phyloP scores from a whole-genome alignment of 2,888 invertebrate species.

The Flexamia atlantica region DNA sequence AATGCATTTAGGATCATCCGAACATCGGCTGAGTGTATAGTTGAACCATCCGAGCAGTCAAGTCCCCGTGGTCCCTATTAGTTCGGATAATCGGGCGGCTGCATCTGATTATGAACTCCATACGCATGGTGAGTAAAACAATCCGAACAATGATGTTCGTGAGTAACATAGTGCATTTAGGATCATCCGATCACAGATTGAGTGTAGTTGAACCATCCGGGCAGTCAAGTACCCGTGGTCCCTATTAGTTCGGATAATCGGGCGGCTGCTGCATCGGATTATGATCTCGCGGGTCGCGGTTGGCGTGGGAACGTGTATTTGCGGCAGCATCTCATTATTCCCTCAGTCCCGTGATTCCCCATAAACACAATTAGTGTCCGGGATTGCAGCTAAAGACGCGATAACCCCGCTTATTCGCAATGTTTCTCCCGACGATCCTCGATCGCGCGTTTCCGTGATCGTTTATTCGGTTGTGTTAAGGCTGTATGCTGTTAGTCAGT shows the following conservation, averaged over 20 bases:
- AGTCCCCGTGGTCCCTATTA: background rate
- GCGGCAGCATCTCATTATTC: slow-evolving; percentile 22
- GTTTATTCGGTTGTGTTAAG: background rate
- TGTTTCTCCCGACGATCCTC: background rate
- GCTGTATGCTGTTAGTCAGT: too few relatives aligned
- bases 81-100: background rate
- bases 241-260: too few relatives aligned
- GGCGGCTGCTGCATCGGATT: background rate
- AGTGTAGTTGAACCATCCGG: too few relatives aligned
- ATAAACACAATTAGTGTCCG: slow-evolving; percentile 47
- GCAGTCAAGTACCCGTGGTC: too few relatives aligned
- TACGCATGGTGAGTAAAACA: too few relatives aligned
- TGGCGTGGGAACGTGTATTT: slow-evolving; percentile 26
- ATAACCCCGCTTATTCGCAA: slow-evolving; percentile 34
- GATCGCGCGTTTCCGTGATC: background rate
- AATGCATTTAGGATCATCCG: too few relatives aligned
- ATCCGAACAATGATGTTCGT: too few relatives aligned
- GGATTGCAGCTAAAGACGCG: slow-evolving; percentile 28
- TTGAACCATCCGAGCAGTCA: background rate
- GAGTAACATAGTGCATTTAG: too few relatives aligned
- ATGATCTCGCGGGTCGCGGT: background rate
- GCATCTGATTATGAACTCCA: background rate
- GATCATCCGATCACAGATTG: too few relatives aligned
- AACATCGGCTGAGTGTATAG: too few relatives aligned
- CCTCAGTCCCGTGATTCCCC: slow-evolving; percentile 38